Evolutionary conservation across 37 sponge, comb jelly and placozoan species (phyloP).

Genomic region (Geodia barretti): DNA sequence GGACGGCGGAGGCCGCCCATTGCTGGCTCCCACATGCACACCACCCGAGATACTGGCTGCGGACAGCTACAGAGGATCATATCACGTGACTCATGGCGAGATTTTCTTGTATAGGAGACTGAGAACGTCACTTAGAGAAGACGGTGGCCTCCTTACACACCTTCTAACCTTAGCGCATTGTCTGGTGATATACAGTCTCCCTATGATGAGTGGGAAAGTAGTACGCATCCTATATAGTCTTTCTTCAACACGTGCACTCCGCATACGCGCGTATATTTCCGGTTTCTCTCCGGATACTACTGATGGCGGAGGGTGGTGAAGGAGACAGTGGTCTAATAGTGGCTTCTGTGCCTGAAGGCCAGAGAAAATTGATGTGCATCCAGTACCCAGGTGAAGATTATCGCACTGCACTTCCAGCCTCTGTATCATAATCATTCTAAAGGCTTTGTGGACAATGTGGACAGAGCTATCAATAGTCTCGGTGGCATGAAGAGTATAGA

Average conservation of each 20-base stretch:
- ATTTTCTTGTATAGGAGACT: background rate
- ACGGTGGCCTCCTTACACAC: background rate
- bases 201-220: background rate
- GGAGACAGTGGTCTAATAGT: constrained; percentile 19
- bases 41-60: background rate
- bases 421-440: too few species aligned
- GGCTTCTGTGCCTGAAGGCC: background rate
- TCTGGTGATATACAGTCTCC: background rate
- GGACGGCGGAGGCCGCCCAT: background rate
- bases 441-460: constrained; percentile 63
- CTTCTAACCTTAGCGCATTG: background rate
- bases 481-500: constrained; percentile 48
- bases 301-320: background rate
- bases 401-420: too few species aligned
- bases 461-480: constrained; percentile 39
- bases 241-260: background rate
- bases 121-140: background rate
- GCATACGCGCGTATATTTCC: background rate
- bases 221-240: background rate
- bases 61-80: background rate
- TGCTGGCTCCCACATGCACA: background rate
- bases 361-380: constrained; percentile 29
- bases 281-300: background rate
- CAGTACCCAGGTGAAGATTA: constrained; percentile 77
- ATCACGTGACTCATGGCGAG: background rate